phyloP scores from a whole-genome alignment of 2,797 vertebrate genomes.

The Hoplostethus mediterraneus region DNA sequence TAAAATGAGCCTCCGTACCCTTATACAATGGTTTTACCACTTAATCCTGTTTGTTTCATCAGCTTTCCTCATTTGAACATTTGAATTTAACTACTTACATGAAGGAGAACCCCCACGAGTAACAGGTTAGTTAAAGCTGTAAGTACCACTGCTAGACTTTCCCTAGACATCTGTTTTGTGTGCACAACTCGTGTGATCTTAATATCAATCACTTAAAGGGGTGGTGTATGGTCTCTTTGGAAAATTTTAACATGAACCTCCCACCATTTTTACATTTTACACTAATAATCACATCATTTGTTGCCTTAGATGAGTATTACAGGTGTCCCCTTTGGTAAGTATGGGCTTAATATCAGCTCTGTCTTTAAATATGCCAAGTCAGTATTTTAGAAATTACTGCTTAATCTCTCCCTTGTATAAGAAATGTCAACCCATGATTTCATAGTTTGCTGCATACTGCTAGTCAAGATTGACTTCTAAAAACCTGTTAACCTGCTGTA shows the following conservation, averaged over 20 bases:
- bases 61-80: conserved; percentile 91
- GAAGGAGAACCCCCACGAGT: conserved; percentile 90
- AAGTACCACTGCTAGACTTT: conserved; percentile 87
- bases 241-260: background rate
- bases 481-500: background rate
- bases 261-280: background rate
- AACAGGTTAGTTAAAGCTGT: conserved; percentile 94
- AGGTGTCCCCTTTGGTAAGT: conserved; percentile 54
- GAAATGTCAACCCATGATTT: background rate
- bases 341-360: background rate
- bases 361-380: background rate
- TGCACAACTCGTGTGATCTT: conserved; percentile 1
- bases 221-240: background rate
- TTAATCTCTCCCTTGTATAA: background rate
- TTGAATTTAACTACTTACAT: conserved; percentile 90
- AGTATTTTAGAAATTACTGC: background rate
- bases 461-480: background rate
- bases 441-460: background rate
- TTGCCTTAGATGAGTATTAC: conserved; percentile 2
- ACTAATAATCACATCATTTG: conserved; percentile 1
- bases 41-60: conserved; percentile 94
- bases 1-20: conserved; percentile 25
- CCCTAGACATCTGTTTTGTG: conserved; percentile 44
- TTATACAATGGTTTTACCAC: conserved; percentile 53
- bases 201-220: background rate